Evolutionary conservation across 2,113 vertebrate genomes (phyloP).

Genomic region (Athene noctua): DNA sequence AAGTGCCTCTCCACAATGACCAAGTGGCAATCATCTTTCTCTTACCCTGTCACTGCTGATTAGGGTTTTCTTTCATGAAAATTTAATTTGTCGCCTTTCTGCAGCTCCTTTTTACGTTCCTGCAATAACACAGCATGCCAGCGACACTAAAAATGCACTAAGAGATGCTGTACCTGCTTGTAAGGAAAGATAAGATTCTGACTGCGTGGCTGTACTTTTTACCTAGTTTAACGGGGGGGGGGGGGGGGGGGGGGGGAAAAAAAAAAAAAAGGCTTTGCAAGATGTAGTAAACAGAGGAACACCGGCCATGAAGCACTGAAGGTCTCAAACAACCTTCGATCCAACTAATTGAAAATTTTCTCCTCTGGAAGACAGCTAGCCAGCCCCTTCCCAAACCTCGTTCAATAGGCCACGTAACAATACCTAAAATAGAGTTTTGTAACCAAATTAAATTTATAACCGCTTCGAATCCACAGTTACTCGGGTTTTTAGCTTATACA

Average conservation of each 20-base stretch:
- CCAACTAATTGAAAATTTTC: background rate
- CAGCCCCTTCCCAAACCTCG: background rate
- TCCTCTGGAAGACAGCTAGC: background rate
- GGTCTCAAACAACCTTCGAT: background rate
- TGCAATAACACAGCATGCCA: conserved; percentile 44
- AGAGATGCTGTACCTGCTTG: conserved; percentile 1
- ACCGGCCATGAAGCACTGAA: background rate
- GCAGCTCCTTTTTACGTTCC: conserved; percentile 55
- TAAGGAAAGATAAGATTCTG: background rate
- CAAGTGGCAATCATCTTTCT: conserved; percentile 89
- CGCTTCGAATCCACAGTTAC: background rate
- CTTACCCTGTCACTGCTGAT: conserved; percentile 86
- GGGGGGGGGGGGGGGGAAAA: background rate
- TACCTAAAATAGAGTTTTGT: background rate
- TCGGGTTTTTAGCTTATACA: background rate
- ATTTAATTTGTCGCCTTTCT: conserved; percentile 76
- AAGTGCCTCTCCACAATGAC: conserved; percentile 89
- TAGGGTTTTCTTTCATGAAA: conserved; percentile 82
- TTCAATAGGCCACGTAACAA: background rate
- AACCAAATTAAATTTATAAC: background rate
- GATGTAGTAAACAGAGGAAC: background rate
- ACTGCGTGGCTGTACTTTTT: background rate
- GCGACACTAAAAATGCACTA: conserved; percentile 17
- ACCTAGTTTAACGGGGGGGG: background rate
- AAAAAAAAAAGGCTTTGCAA: background rate